A percentile compares a stretch with the other conserved stretches of the same genome.
Conservation (phyloP, 1,140 invertebrate genomes). For the Amphibalanus amphitrite region DNA sequence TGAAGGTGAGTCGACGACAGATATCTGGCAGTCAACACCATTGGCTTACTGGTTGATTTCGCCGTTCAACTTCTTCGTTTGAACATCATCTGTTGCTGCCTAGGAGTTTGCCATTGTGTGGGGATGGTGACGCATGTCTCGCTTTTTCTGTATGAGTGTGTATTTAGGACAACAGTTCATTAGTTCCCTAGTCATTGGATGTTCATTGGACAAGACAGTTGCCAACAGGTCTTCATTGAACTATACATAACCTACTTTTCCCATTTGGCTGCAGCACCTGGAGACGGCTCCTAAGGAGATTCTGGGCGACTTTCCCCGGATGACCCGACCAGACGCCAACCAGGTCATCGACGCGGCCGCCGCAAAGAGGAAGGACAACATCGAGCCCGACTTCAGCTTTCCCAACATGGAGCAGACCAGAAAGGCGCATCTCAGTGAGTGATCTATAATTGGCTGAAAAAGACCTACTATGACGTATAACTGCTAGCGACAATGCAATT, state of each 20-base stretch:
- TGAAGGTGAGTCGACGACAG: too few species aligned
- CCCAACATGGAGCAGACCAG: conserved; percentile 4
- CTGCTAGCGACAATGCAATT: too few species aligned
- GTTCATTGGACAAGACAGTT: too few species aligned
- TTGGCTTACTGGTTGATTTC: too few species aligned
- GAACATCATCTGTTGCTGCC: conserved; percentile 38
- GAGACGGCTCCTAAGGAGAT: conserved; percentile 80
- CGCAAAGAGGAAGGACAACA: conserved; percentile 11
- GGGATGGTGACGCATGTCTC: too few species aligned
- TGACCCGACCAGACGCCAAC: conserved; percentile 50
- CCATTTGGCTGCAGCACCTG: conserved; percentile 41
- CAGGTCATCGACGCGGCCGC: conserved; percentile 17
- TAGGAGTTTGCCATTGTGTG: too few species aligned
- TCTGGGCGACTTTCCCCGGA: conserved; percentile 62
- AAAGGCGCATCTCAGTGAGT: not conserved
- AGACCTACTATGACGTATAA: too few species aligned
- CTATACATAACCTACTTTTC: too few species aligned
- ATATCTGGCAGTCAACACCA: too few species aligned
- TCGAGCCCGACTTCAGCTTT: not conserved
- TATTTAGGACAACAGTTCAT: not conserved
- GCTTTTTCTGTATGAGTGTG: not conserved
- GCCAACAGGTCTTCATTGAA: too few species aligned
- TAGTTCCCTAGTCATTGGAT: too few species aligned
- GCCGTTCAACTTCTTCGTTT: conserved; percentile 71
- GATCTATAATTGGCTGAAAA: too few species aligned